Base-by-base conservation (phyloP, 92 coral and sea anemone species). In the Epizoanthus rinbou region DNA sequence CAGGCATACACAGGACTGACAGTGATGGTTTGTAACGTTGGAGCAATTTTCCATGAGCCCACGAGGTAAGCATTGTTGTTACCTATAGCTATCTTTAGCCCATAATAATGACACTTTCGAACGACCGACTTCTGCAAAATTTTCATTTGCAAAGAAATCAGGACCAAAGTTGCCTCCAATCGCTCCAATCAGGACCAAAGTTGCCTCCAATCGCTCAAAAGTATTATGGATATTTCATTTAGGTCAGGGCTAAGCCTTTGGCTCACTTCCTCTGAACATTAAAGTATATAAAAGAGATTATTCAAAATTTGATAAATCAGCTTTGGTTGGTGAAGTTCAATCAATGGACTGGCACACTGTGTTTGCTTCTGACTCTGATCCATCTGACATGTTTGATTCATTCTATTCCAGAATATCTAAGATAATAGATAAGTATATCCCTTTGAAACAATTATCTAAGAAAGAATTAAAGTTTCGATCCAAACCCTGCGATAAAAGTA, bases 231-330 rank as follows among this genome's bases (percentile, higher is more conserved):
- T 64, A 64, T 64, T 64, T 64, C 69, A 64, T 64, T 64, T 64
- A 64, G 69, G 69, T 64, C 69, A 64, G 69, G 69, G 69, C 69
- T n/a, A n/a, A n/a, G n/a, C n/a, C n/a, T n/a, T n/a, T n/a, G n/a
- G n/a, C n/a, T n/a, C n/a, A n/a, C n/a, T n/a, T n/a, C n/a, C n/a
- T n/a, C n/a, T n/a, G n/a, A n/a, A n/a, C n/a, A n/a, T n/a, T n/a
- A n/a, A n/a, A n/a, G n/a, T n/a, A n/a, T n/a, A n/a, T n/a, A n/a
- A n/a, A n/a, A n/a, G n/a, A n/a, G n/a, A n/a, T n/a, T n/a, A n/a
- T n/a, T n/a, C n/a, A n/a, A n/a, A n/a, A n/a, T n/a, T n/a, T n/a
- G n/a, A n/a, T n/a, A n/a, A n/a, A n/a, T n/a, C n/a, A n/a, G n/a
- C n/a, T n/a, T n/a, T n/a, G n/a, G n/a, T n/a, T n/a, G n/a, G n/a